Evolutionary conservation across 2,888 invertebrate genomes (phyloP), one percentile per base, ranked within the genome.

Genomic region (Emesis castigata): DNA sequence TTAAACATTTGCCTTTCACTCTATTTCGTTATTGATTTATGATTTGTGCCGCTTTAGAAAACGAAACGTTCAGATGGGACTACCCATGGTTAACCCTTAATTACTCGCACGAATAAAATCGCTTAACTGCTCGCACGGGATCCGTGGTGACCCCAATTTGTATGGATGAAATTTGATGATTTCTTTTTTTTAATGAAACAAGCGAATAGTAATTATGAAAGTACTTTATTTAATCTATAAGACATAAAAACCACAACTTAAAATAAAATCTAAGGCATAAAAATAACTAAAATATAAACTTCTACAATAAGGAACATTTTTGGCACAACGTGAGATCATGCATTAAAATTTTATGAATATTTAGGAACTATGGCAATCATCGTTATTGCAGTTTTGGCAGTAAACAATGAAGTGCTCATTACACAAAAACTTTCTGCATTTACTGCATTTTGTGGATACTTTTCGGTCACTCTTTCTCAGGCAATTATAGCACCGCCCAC

Each of bases 361-460:
- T 74, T 74, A 74, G 62, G 62, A 74, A 61, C 69, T 69, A 74
- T 74, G 70, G 61, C 69, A 74, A 74, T 74, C 58, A 69, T 58
- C 20, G 61, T 69, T 69, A 61, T 74, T 74, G 58, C 68, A 74
- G 44, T 74, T 66, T 74, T 69, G 74, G 61, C 68, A 74, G 74
- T 74, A 74, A 68, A 74, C 61, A 68, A 58, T 58, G 31, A 58
- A 71, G 69, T 75, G 75, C 44, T 75, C 64, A 69, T 69, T 69
- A 69, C 31, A 75, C 64, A 75, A 61, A 69, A 75, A 75, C 29
- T 62, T 75, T 53, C 44, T 65, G 56, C 75, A 70, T 70, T 73
- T 73, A 65, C 56, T 66, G 73, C 56, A 73, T 66, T 75, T 70
- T 64, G 69, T 70, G 34, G 70, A 64, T 70, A 65, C 74, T 62